A percentile compares a stretch with the other conserved stretches of the same genome.
These are phyloP conservation scores for Elymnias hypermnestra DNA, from an alignment of 1,140 invertebrate species.

Conservation along the genomic window DNA sequence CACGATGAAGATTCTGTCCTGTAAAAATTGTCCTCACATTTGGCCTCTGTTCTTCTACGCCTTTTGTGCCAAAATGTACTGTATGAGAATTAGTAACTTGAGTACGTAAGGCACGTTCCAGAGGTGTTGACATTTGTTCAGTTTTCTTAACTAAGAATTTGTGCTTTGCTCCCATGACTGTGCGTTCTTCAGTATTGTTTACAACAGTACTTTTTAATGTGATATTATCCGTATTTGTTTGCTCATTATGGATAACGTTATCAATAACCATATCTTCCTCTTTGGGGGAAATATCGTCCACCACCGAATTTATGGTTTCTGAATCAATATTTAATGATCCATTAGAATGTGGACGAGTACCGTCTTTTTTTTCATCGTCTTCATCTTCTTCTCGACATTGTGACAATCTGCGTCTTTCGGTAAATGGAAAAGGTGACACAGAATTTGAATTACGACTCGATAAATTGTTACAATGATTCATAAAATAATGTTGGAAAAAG, in stretches of 20 bases:
- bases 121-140: slow-evolving; percentile 36
- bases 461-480: slow-evolving; percentile 82
- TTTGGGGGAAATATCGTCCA: neutral
- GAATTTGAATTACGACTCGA: slow-evolving; percentile 77
- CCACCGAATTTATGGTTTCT: slow-evolving; percentile 15
- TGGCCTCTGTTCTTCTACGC: slow-evolving; percentile 74
- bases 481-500: slow-evolving; percentile 85
- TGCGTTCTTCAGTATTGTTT: slow-evolving; percentile 46
- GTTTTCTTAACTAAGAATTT: slow-evolving; percentile 62
- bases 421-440: slow-evolving; percentile 76
- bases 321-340: slow-evolving; percentile 21
- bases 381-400: slow-evolving; percentile 90
- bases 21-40: slow-evolving; percentile 75
- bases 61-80: slow-evolving; percentile 79
- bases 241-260: neutral
- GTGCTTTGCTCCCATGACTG: slow-evolving; percentile 59
- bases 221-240: slow-evolving; percentile 11
- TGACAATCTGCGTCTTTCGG: slow-evolving; percentile 83
- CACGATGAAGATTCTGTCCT: slow-evolving; percentile 82
- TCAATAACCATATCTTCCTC: slow-evolving; percentile 10
- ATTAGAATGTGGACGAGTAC: slow-evolving; percentile 21
- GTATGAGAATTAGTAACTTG: slow-evolving; percentile 78
- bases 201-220: slow-evolving; percentile 14
- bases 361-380: slow-evolving; percentile 78
- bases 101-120: slow-evolving; percentile 72